Evolutionary conservation across 2,113 vertebrate species (phyloP), one percentile per base, ranked within the genome.

Genomic region (Cryptoleucopteryx plumbea): DNA sequence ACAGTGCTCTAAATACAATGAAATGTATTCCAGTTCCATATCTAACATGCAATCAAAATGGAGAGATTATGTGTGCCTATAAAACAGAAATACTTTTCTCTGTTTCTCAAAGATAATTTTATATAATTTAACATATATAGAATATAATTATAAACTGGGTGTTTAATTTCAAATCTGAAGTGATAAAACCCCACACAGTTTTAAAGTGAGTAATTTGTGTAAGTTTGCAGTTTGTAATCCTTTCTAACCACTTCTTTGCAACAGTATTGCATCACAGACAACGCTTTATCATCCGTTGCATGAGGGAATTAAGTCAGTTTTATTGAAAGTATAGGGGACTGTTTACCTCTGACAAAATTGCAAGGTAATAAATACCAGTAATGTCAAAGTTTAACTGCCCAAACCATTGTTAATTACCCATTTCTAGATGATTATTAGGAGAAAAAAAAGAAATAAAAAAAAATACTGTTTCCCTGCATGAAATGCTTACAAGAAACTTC

Each of bases 341-440:
- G 94, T 98, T 98, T 98, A 97, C 81, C 88, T 81, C 16, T 36
- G 91, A 83, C 90, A 97, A 98, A 97, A 97, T 96, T 92, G 94
- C 63, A 98, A 86, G 81, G 93, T 97, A 91, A 98, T 98, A 97
- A 97, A 97, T 98, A 95, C 45, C 31, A 96, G 91, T 94, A 97
- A 96, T 96, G 95, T 97, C 97, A 97, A 97, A 98, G 97, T 97
- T 98, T 98, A 98, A 98, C 97, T 96, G 97, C 68, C 89, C 96
- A 95, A 97, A 97, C 93, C 72, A 58, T 70, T 96, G 95, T 97
- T 98, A 98, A 98, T 98, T 97, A 97, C 53, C 93, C 91, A 96
- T 98, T 93, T 94, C 74, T 83, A 90, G 96, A 87, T 93, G 82
- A 98, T 97, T 98, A 98, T 98, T 97, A 96, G 47, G 47, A 93